Conservation (phyloP, 1,140 invertebrate genomes). For the Pararge aegeria region DNA sequence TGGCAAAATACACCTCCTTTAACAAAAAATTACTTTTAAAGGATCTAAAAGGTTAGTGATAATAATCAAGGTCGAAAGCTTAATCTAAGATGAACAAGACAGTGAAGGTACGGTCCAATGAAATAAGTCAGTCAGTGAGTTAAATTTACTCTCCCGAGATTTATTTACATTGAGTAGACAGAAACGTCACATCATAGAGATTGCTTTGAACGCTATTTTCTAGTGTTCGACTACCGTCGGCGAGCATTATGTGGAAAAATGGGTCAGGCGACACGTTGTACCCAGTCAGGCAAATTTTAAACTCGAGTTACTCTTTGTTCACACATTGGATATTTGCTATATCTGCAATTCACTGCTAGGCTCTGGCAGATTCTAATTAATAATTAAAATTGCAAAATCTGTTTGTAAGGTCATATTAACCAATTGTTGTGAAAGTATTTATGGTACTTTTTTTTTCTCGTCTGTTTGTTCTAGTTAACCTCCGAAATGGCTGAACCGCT, state of each 20-base stretch:
- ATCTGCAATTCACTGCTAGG: not conserved
- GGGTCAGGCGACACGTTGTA: slow-evolving; percentile 22
- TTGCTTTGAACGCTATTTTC: slow-evolving; percentile 23
- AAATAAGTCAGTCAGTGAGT: too few relatives aligned
- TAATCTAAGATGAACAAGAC: too few relatives aligned
- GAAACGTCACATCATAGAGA: not conserved
- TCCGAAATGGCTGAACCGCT: too few relatives aligned
- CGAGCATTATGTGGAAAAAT: slow-evolving; percentile 29
- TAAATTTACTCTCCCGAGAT: not conserved
- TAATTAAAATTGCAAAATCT: not conserved
- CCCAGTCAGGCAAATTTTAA: slow-evolving; percentile 28
- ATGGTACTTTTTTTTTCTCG: too few relatives aligned
- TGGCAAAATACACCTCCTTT: too few relatives aligned
- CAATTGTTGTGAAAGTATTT: too few relatives aligned
- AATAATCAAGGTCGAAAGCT: too few relatives aligned
- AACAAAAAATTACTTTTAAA: too few relatives aligned
- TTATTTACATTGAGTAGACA: not conserved
- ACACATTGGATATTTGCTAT: slow-evolving; percentile 3
- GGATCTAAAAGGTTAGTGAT: too few relatives aligned
- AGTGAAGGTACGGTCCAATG: too few relatives aligned
- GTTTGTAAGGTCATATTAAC: too few relatives aligned
- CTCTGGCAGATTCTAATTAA: not conserved
- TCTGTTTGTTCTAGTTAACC: too few relatives aligned
- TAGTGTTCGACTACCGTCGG: slow-evolving; percentile 24
- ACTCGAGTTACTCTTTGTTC: slow-evolving; percentile 23